These are phyloP conservation scores for Drosophila prosaltans DNA, from an alignment of 1,140 invertebrate genomes.

Conservation along the genomic window DNA sequence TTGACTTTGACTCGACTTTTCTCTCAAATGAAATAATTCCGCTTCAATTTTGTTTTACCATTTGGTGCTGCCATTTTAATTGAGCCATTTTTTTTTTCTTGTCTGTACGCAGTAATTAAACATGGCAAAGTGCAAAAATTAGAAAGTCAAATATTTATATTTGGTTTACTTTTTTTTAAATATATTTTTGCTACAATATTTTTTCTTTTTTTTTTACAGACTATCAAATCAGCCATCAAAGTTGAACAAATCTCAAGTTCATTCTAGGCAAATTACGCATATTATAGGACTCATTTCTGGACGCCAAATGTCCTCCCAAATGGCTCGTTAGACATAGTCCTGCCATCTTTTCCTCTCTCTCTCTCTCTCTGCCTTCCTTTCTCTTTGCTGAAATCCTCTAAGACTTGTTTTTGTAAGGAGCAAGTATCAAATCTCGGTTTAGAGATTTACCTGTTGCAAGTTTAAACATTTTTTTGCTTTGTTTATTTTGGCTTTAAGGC, in stretches of 20 bases:
- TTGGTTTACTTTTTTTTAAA: background rate
- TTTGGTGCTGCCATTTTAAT: conserved; percentile 50
- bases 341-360: background rate
- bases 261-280: conserved; percentile 59
- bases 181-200: background rate
- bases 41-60: conserved; percentile 32
- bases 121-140: conserved; percentile 54
- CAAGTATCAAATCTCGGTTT: conserved; percentile 1
- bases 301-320: conserved; percentile 60
- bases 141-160: conserved; percentile 55
- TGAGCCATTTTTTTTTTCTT: conserved; percentile 54
- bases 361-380: no score
- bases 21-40: conserved; percentile 63
- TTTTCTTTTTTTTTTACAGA: background rate
- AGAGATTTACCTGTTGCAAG: conserved; percentile 61
- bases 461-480: conserved; percentile 2
- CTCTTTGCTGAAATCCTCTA: background rate
- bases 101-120: conserved; percentile 43
- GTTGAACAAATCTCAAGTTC: conserved; percentile 26
- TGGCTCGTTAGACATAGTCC: conserved; percentile 54
- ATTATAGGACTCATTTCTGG: conserved; percentile 63
- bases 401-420: conserved; percentile 35
- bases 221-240: conserved; percentile 36
- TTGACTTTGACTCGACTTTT: conserved; percentile 67
- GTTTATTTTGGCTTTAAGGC: conserved; percentile 22